Conservation (phyloP, 2,797 vertebrate species). For the Brachymystax lenok region DNA sequence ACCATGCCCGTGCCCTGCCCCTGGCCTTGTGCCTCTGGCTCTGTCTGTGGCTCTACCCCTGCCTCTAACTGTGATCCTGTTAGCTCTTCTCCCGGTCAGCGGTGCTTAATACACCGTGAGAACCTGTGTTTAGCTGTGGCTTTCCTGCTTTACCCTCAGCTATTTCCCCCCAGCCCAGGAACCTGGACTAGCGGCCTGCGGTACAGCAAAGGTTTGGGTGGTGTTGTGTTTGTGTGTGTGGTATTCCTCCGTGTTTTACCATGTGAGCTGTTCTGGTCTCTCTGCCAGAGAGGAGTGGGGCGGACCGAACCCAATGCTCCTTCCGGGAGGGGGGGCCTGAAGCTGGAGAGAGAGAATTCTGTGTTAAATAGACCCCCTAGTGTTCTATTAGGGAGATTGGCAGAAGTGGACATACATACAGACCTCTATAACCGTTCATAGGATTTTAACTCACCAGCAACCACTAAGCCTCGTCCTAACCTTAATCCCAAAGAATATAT, state of each 20-base stretch:
- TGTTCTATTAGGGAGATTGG: no score
- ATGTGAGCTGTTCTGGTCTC: slow-evolving; percentile 52
- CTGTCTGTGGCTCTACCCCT: slow-evolving; percentile 10
- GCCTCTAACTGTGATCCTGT: slow-evolving; percentile 29
- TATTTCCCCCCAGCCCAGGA: slow-evolving; percentile 63
- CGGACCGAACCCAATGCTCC: slow-evolving; percentile 54
- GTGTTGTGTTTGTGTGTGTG: slow-evolving; percentile 57
- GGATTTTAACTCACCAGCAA: neutral
- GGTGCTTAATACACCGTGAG: slow-evolving; percentile 65
- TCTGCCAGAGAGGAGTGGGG: slow-evolving; percentile 56
- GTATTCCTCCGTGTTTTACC: slow-evolving; percentile 67
- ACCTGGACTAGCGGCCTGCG: slow-evolving; percentile 42
- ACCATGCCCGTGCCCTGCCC: slow-evolving; percentile 26
- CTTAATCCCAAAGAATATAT: slow-evolving; percentile 23
- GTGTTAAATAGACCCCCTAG: neutral
- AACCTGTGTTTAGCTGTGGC: slow-evolving; percentile 65
- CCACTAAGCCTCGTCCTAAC: slow-evolving; percentile 31
- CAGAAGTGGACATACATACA: no score
- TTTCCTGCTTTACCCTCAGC: slow-evolving; percentile 67
- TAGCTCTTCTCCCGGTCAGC: slow-evolving; percentile 55
- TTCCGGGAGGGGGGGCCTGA: slow-evolving; percentile 35
- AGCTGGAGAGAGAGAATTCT: slow-evolving; percentile 45
- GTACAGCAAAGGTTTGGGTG: slow-evolving; percentile 45
- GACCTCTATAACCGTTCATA: no score
- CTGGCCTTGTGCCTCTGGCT: slow-evolving; percentile 29